Base-by-base conservation (phyloP, 2,113 vertebrate genomes). In the Scomber scombrus region DNA sequence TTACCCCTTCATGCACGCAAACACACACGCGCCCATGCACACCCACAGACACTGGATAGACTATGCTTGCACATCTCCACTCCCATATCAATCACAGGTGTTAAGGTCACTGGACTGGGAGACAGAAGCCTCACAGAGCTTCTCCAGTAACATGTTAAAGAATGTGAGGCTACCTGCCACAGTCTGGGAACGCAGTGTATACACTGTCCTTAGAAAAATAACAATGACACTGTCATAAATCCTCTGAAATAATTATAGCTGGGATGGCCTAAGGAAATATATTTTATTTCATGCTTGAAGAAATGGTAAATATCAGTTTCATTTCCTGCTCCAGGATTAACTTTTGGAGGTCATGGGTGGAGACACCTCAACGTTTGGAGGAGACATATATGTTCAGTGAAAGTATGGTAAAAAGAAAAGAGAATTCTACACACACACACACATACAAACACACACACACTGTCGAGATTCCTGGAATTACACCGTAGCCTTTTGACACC, bases 51-150 rank as follows among this genome's bases (percentile, higher is more conserved):
- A 55, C 55, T 1, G 5, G 16, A 51, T 29, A 50, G 58, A 46
- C n/a, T 26, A 15, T 54, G 69, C 51, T 60, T 85, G 52, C 72
- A 73, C 54, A 34, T 19, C 62, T 7, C 45, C 55, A 45, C 12
- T 68, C 79, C 56, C 34, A 69, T 81, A 86, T 85, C 87, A 82
- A 72, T 92, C 85, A 89, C 76, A 73, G 65, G 80, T 80, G 90
- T 82, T 85, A 88, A 89, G 88, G 89, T 89, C 88, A 90, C 58
- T 71, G 80, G 80, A 89, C 66, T 76, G 72, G 82, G 78, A 81
- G 78, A 66, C 60, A 47, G 78, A 54, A 45, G 79, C 52, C 26
- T 70, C 29, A n/a, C 56, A 65, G 16, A 61, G 69, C 55, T 51
- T 77, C 69, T 70, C 68, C 66, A 46, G 50, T 19, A 83, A 66